A percentile compares a stretch with the other conserved stretches of the same genome.
Conservation (phyloP, 1,140 invertebrate genomes). For the Caenorhabditis tropicalis region DNA sequence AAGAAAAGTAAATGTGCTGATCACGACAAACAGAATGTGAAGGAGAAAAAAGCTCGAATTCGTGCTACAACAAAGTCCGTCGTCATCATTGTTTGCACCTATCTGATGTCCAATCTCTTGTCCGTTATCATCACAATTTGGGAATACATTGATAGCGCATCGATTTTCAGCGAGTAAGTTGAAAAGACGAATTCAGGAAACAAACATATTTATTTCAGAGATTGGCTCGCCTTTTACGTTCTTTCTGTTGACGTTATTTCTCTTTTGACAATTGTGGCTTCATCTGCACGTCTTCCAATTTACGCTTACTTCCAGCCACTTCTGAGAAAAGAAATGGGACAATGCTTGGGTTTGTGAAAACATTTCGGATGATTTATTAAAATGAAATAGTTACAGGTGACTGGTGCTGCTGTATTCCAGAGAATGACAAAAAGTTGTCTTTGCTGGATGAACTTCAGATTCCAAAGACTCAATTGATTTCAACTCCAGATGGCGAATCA, state of each 20-base stretch:
- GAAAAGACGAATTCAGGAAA: neutral
- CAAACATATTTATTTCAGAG: neutral
- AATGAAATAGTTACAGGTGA: neutral
- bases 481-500: constrained; percentile 11
- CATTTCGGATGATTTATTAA: too few species aligned
- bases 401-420: constrained; percentile 10
- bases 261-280: constrained; percentile 48
- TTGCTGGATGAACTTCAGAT: constrained; percentile 8
- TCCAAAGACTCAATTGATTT: constrained; percentile 12
- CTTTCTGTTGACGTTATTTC: constrained; percentile 48
- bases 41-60: constrained; percentile 46
- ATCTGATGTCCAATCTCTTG: constrained; percentile 38
- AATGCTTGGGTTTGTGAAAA: neutral
- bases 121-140: constrained; percentile 39
- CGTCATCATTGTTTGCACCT: constrained; percentile 47
- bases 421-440: neutral
- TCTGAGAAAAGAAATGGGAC: constrained; percentile 45
- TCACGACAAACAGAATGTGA: constrained; percentile 46
- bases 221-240: constrained; percentile 28
- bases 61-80: constrained; percentile 30
- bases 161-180: constrained; percentile 29
- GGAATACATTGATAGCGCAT: constrained; percentile 22
- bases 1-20: neutral
- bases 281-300: constrained; percentile 47
- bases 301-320: constrained; percentile 47